Conservation (phyloP, 1,140 invertebrate species). For the Leptinotarsa undecemlineata region DNA sequence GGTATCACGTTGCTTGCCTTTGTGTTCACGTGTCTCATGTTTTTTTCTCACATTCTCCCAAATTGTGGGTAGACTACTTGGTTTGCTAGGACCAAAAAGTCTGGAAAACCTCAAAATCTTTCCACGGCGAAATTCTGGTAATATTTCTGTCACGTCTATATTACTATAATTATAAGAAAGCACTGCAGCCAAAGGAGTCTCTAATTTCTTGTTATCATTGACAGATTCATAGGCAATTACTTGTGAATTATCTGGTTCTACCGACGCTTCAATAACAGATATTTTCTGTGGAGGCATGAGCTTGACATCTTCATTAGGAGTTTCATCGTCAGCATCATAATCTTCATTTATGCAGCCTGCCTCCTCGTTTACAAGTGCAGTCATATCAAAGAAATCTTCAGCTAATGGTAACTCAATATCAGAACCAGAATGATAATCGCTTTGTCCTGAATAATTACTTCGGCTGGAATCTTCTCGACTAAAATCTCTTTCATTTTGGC, state of each 20-base stretch:
- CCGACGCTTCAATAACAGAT: conserved; percentile 37
- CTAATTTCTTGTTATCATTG: conserved; percentile 67
- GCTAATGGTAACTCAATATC: conserved; percentile 75
- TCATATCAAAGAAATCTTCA: conserved; percentile 92
- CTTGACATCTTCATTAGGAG: conserved; percentile 62
- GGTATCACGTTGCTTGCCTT: conserved; percentile 58
- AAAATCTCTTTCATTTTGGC: not conserved
- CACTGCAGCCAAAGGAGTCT: conserved; percentile 93
- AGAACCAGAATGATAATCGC: conserved; percentile 35
- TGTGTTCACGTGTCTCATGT: conserved; percentile 64
- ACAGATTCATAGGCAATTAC: conserved; percentile 39
- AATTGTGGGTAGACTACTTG: conserved; percentile 89
- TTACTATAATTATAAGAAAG: conserved; percentile 91
- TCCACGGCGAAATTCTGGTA: conserved; percentile 90
- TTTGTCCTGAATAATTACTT: not conserved
- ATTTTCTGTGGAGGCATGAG: conserved; percentile 75
- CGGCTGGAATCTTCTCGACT: not conserved
- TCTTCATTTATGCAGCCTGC: conserved; percentile 52
- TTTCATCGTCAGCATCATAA: conserved; percentile 65
- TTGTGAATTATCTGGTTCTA: not conserved
- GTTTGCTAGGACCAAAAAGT: conserved; percentile 89
- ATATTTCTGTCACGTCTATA: conserved; percentile 85
- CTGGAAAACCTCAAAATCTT: conserved; percentile 91
- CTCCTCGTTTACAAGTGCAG: conserved; percentile 82
- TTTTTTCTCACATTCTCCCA: conserved; percentile 85